Conservation (phyloP, 1,140 invertebrate species). For the Hylaeus anthracinus region DNA sequence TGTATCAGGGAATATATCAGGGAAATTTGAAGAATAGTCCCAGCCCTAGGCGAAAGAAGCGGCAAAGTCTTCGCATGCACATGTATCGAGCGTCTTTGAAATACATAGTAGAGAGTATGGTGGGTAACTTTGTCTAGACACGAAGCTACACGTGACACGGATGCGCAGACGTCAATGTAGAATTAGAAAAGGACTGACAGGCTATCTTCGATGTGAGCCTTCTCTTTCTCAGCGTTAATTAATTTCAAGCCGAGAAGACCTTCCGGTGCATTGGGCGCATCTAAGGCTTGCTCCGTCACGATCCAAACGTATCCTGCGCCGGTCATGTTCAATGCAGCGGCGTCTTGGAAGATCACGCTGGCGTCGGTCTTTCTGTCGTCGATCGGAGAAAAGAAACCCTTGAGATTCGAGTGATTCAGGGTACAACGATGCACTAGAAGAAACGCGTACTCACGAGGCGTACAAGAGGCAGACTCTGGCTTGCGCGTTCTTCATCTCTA, state of each 20-base stretch:
- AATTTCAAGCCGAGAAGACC: slow-evolving; percentile 93
- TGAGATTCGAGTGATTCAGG: background rate
- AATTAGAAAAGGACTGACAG: slow-evolving; percentile 83
- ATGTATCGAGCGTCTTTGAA: background rate
- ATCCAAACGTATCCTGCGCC: slow-evolving; percentile 97
- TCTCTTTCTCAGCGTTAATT: slow-evolving; percentile 93
- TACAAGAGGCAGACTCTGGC: slow-evolving; percentile 96
- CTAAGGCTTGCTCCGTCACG: slow-evolving; percentile 96
- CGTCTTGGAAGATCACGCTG: slow-evolving; percentile 94
- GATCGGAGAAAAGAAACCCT: background rate
- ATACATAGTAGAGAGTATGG: background rate
- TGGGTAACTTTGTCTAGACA: slow-evolving; percentile 5
- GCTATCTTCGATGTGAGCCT: slow-evolving; percentile 92
- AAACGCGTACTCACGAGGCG: slow-evolving; percentile 87
- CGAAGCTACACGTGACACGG: slow-evolving; percentile 39
- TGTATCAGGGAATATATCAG: too few relatives aligned
- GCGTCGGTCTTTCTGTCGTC: slow-evolving; percentile 91
- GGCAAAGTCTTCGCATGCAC: slow-evolving; percentile 14
- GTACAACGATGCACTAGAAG: too few relatives aligned
- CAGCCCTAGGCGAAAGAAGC: too few relatives aligned
- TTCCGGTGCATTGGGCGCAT: slow-evolving; percentile 91
- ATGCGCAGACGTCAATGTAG: slow-evolving; percentile 26
- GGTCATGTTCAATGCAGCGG: slow-evolving; percentile 93
- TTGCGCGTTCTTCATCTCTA: slow-evolving; percentile 91
- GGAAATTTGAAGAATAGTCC: too few relatives aligned